Evolutionary conservation across 2,113 vertebrate genomes (phyloP).

Genomic region (Lates calcarifer): DNA sequence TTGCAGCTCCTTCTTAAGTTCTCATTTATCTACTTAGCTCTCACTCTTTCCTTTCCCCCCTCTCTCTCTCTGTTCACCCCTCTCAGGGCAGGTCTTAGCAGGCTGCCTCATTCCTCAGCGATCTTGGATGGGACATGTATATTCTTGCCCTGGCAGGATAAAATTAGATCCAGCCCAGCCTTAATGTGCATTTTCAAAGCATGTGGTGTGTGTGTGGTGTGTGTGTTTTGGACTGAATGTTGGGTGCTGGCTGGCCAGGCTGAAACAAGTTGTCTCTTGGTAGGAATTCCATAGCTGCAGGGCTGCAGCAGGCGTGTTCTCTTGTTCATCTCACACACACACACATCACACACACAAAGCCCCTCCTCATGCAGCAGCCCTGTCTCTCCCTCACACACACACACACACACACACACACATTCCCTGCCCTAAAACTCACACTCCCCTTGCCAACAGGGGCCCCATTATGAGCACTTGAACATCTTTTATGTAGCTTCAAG

Average conservation of each 20-base stretch:
- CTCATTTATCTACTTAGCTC: constrained; percentile 37
- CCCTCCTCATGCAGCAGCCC: constrained; percentile 25
- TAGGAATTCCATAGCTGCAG: constrained; percentile 75
- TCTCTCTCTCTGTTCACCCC: constrained; percentile 25
- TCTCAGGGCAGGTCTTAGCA: constrained; percentile 76
- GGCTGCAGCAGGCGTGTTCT: constrained; percentile 55
- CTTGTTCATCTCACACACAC: constrained; percentile 19
- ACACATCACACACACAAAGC: constrained; percentile 15
- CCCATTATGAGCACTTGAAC: constrained; percentile 30
- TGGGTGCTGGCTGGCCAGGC: constrained; percentile 62
- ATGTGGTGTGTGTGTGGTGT: constrained; percentile 19
- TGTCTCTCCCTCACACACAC: not conserved
- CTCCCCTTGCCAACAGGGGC: constrained; percentile 40
- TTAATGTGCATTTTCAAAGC: constrained; percentile 60
- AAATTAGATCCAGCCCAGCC: constrained; percentile 59
- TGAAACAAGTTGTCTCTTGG: constrained; percentile 71
- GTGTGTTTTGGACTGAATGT: constrained; percentile 25
- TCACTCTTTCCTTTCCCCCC: not conserved
- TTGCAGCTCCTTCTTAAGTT: constrained; percentile 16
- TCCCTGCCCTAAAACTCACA: constrained; percentile 41
- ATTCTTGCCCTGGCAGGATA: constrained; percentile 68
- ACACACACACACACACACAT: constrained; percentile 13
- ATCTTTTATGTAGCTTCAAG: constrained; percentile 36
- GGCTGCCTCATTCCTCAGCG: constrained; percentile 78
- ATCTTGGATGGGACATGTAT: constrained; percentile 60